Conservation (phyloP, 2,797 vertebrate genomes). For the Euphonia xanthogaster region DNA sequence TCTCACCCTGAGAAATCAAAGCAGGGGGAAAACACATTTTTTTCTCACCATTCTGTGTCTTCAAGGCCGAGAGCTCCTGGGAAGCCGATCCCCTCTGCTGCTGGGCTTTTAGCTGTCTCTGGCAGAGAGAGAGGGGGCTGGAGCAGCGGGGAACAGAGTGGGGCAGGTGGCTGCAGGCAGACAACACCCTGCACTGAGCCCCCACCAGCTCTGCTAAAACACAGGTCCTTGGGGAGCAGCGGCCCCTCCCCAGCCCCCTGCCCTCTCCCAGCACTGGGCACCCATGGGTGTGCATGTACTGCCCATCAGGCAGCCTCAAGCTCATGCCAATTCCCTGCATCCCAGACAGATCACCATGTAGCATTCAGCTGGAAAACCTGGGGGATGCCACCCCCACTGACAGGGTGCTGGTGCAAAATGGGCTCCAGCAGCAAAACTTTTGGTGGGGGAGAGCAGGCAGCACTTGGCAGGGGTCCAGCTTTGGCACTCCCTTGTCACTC, state of each 20-base stretch:
- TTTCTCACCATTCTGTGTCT: constrained; percentile 67
- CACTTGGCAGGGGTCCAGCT: neutral
- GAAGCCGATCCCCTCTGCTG: neutral
- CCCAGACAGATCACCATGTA: rapidly evolving
- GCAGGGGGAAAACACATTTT: rapidly evolving
- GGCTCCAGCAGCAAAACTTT: neutral
- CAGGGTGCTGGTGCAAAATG: neutral
- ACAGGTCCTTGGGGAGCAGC: rapidly evolving
- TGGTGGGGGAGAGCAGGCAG: neutral
- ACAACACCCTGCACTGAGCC: neutral
- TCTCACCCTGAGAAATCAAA: neutral
- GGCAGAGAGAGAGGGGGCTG: constrained; percentile 23
- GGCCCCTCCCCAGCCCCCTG: neutral
- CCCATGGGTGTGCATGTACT: rapidly evolving
- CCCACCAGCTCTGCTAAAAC: neutral
- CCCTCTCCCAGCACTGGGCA: neutral
- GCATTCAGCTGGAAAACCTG: neutral
- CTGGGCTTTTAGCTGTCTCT: constrained; percentile 62
- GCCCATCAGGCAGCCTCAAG: neutral
- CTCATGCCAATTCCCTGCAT: rapidly evolving
- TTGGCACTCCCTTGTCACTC: neutral
- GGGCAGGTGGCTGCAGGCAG: neutral
- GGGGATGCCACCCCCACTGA: neutral
- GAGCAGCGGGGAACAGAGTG: neutral
- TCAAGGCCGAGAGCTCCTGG: constrained; percentile 61